A percentile compares a stretch with the other conserved stretches of the same genome.
Evolutionary conservation across 1,140 invertebrate species (phyloP).

Genomic region (Trichonephila clavipes): DNA sequence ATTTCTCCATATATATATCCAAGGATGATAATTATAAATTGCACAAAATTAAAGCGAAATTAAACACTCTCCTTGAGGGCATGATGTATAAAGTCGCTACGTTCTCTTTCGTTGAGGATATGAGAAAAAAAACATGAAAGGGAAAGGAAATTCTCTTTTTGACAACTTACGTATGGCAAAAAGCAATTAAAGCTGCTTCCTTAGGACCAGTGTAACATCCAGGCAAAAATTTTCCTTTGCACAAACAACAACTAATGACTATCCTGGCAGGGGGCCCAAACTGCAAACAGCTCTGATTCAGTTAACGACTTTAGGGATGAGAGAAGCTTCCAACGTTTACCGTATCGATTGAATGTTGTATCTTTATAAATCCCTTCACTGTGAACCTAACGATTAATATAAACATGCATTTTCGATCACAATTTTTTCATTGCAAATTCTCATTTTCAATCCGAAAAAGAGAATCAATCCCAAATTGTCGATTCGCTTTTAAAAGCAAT

Average conservation of each 20-base stretch:
- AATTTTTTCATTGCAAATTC: background rate
- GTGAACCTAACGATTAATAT: conserved; percentile 26
- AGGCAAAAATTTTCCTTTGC: conserved; percentile 47
- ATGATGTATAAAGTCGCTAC: background rate
- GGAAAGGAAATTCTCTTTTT: background rate
- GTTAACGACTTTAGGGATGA: conserved; percentile 40
- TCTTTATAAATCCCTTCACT: conserved; percentile 41
- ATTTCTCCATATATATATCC: background rate
- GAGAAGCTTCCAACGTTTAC: background rate
- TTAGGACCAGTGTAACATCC: background rate
- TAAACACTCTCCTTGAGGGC: background rate
- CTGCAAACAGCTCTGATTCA: conserved; percentile 54
- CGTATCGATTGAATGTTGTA: conserved; percentile 3
- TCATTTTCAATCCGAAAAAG: background rate
- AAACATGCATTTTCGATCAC: background rate
- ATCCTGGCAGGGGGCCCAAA: conserved; percentile 45
- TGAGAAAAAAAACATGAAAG: background rate
- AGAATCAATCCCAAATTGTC: background rate
- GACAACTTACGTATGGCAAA: conserved; percentile 34
- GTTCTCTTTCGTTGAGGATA: no score
- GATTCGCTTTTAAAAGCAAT: conserved; percentile 6
- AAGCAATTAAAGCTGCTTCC: conserved; percentile 51
- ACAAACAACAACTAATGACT: conserved; percentile 68
- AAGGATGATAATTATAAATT: conserved; percentile 24
- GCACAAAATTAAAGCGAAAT: conserved; percentile 13